Evolutionary conservation across 2,888 invertebrate species (phyloP), one percentile per base, ranked within the genome.

Genomic region (Isoperla grammatica): DNA sequence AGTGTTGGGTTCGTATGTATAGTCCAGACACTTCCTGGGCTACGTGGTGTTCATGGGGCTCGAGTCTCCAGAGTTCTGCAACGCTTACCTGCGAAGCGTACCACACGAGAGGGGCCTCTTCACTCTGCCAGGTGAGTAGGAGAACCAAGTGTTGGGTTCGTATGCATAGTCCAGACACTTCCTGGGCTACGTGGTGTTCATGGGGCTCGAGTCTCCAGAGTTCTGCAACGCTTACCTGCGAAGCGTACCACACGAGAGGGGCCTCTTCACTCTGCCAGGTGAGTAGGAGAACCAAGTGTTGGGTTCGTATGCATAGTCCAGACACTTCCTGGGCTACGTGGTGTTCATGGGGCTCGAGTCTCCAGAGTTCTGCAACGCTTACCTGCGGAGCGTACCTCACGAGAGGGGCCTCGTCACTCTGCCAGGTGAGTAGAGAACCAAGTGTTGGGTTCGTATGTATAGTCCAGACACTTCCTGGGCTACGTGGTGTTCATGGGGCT

Each of bases 311-410:
- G n/a, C n/a, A n/a, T n/a, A n/a, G n/a, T n/a, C n/a, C n/a, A n/a
- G n/a, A n/a, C n/a, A n/a, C n/a, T n/a, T n/a, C n/a, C n/a, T n/a
- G n/a, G n/a, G n/a, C n/a, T n/a, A n/a, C n/a, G n/a, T n/a, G n/a
- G n/a, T n/a, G 11, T 99, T 99, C 73, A 84, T 99, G 73, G 95
- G 97, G 0, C 76, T 99, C 58, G 98, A 99, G 75, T 98, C 98
- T 1, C 82, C 91, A 23, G 90, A 91, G 68, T 98, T 99, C 76
- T 97, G 96, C 73, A 98, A 99, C 74, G 86, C 82, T 64, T 99
- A 96, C 73, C 74, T 99, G 37, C 81, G 98, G 59, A 78, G 78
- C 2, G 79, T 74, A 29, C 89, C 94, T 0, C 76, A 82, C 63
- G 77, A 84, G 1, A 79, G 81, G 42, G 97, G 95, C 48, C 74